Evolutionary conservation across 2,888 invertebrate genomes (phyloP), one percentile per base, ranked within the genome.

Genomic region (Tricholauxania praeusta): DNA sequence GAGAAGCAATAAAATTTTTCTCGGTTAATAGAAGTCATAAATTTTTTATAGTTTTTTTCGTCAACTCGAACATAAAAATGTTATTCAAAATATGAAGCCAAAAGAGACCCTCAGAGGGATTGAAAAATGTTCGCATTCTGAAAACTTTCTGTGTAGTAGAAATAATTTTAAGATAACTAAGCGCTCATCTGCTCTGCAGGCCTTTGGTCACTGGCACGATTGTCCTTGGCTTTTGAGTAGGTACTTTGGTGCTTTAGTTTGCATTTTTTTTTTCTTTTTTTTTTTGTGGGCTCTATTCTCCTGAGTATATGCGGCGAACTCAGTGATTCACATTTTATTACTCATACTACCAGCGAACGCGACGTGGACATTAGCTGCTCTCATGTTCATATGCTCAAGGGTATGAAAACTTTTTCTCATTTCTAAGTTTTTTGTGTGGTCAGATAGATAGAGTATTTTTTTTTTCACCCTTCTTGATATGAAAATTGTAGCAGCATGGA

Each of bases 181-280:
- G 15, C 39, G 39, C 47, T 63, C 51, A 39, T 39, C 64, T 64
- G 60, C 28, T 60, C 15, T 32, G 15, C 32, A 32, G 51, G 12
- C 49, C 48, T 17, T 22, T 64, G 39, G 63, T 69, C 32, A 28
- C 12, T 59, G 28, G 12, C 53, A 6, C 32, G 6, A 47, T n/a
- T 59, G 15, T 15, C 57, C 32, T 62, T 39, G 64, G 72, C 65
- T 75, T 72, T 70, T 19, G 71, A 60, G 64, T 75, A 74, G 70
- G 70, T 73, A 71, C 70, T 72, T 62, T 60, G 47, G 14, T 15
- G 47, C 52, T 49, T 8, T 67, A 53, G 12, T 15, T 15, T 59
- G 59, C 17, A 5, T 53, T 49, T 63, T 53, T 59, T 68, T 63
- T 48, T 59, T 52, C 17, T 52, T 47, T 62, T 12, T 60, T 22